Evolutionary conservation across 2,797 vertebrate species (phyloP), one percentile per base, ranked within the genome.

Genomic region (Ctenopoma multispine): DNA sequence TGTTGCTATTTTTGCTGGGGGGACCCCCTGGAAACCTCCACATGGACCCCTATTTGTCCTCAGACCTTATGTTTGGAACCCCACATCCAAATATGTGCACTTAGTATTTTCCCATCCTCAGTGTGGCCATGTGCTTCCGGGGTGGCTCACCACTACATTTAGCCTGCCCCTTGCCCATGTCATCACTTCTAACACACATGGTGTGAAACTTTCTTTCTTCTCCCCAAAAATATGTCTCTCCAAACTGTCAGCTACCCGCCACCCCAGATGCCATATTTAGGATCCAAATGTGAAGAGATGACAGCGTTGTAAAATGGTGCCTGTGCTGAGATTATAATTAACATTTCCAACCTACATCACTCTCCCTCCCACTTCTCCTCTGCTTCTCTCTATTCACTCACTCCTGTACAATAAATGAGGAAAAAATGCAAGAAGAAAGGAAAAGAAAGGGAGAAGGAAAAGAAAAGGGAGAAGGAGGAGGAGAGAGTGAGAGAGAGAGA

Each of bases 261-360:
- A 83, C 82, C 87, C 85, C 85, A 86, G 87, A 90, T 90, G 90
- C 90, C 91, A 91, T 90, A 89, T 91, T 92, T 91, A 89, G 90
- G 89, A 87, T 84, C 73, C 83, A 80, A 88, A 89, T 83, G 91
- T 87, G 84, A 86, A 71, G 84, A 88, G 90, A 89, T 92, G 93
- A 89, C 90, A 89, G 86, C 82, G 87, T 83, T 92, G 92, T 94
- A 94, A 95, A 95, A 95, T 95, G 94, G 94, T 89, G 92, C 92
- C 92, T 85, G 93, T 86, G 87, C 89, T 85, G 87, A 89, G 93
- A 94, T 94, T 93, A 92, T 94, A 94, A 94, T 95, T 93, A 94
- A 94, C 92, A 90, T 94, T 94, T 94, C 93, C 93, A 95, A 94
- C 93, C 94, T 94, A 89, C 93, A 92, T 94, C 94, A 87, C 81